These are phyloP conservation scores for Abscondita cerata DNA, from an alignment of 2,888 invertebrate species.

Conservation along the genomic window DNA sequence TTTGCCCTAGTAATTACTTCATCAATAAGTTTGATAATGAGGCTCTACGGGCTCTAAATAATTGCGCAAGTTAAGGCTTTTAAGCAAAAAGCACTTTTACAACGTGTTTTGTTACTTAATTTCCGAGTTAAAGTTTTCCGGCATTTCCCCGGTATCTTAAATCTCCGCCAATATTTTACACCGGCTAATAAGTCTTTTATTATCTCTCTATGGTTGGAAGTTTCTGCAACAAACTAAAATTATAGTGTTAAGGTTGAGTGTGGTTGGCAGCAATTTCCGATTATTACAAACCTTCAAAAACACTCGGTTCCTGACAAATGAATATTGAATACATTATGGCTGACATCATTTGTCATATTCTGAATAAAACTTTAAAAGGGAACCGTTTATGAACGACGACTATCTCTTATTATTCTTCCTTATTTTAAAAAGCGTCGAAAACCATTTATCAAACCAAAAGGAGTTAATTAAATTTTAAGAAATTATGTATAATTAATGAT, in stretches of 20 bases:
- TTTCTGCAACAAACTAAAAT: constrained; percentile 24
- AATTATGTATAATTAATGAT: constrained; percentile 34
- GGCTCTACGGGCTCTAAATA: constrained; percentile 26
- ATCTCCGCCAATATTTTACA: constrained; percentile 4
- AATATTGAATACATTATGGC: constrained; percentile 43
- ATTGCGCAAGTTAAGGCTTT: constrained; percentile 23
- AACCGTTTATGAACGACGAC: constrained; percentile 31
- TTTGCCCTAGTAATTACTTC: constrained; percentile 29
- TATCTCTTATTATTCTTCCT: constrained; percentile 32
- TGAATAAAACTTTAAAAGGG: constrained; percentile 38
- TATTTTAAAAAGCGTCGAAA: constrained; percentile 22
- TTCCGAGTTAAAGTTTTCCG: background rate
- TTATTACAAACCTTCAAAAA: constrained; percentile 41
- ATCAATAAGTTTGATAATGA: constrained; percentile 35
- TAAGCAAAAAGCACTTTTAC: constrained; percentile 13
- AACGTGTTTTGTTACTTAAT: constrained; percentile 11
- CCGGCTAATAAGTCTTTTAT: background rate
- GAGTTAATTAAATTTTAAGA: constrained; percentile 35
- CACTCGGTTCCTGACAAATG: constrained; percentile 41
- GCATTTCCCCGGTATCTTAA: background rate
- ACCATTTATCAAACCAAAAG: constrained; percentile 32
- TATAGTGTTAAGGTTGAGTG: constrained; percentile 33
- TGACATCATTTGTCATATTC: constrained; percentile 43
- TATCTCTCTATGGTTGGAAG: constrained; percentile 12
- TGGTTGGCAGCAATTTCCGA: constrained; percentile 40